Percentiles rank a stretch among this genome's conserved stretches.
Evolutionary conservation across 35 echinoderm and acorn worm species (phyloP).

Genomic region (Ophioderma brevispina): DNA sequence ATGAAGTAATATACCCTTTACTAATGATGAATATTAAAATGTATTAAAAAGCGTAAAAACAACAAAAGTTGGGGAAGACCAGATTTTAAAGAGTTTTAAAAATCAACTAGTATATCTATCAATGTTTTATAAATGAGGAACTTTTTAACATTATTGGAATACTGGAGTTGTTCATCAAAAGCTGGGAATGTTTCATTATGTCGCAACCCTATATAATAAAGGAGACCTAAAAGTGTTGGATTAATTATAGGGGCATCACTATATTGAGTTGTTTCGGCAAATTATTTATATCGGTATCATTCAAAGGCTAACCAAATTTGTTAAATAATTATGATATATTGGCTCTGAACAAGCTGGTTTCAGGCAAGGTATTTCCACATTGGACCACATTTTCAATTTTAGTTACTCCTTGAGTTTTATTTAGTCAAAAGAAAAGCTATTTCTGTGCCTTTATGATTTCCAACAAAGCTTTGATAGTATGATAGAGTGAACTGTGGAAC

Average conservation of each 20-base stretch:
- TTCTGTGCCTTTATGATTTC: constrained; percentile 66
- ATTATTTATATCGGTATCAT: not conserved
- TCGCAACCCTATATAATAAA: not conserved
- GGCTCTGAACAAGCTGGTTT: constrained; percentile 27
- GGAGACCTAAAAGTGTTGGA: not conserved
- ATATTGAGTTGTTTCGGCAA: not conserved
- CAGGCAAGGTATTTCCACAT: constrained; percentile 44
- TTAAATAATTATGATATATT: not conserved
- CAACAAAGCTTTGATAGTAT: too few relatives aligned
- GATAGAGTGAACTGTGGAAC: too few relatives aligned
- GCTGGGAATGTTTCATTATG: not conserved
- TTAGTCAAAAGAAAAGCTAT: constrained; percentile 30
- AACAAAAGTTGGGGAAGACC: too few relatives aligned
- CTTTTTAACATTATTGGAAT: too few relatives aligned
- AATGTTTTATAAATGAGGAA: too few relatives aligned
- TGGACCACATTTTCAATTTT: constrained; percentile 43
- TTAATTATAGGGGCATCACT: not conserved
- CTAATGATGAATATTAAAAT: too few relatives aligned
- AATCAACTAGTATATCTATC: too few relatives aligned
- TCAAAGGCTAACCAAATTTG: not conserved
- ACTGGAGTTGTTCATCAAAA: not conserved
- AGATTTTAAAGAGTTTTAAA: too few relatives aligned
- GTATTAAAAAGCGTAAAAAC: too few relatives aligned
- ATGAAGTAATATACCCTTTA: too few relatives aligned
- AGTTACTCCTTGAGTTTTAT: constrained; percentile 41